Base-by-base conservation (phyloP, 2,888 invertebrate species). In the Ornithoptera alexandrae region DNA sequence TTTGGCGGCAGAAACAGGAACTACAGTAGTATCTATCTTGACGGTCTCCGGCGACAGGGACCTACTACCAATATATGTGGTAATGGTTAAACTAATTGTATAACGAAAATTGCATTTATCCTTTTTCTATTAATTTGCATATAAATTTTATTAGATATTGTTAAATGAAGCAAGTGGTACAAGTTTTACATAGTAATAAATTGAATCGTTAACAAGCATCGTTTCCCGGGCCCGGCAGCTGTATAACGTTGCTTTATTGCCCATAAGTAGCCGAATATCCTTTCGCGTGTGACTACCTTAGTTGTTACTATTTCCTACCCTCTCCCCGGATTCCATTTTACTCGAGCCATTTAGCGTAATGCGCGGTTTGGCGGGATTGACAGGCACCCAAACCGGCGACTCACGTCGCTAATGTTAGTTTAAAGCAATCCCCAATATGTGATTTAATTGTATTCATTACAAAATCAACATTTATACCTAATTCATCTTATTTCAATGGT, bases 301-400 rank as follows among this genome's bases (percentile, higher is more conserved):
- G 79, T 79, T 81, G 80, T 84, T 86, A 90, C 89, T 90, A 89
- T 89, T 87, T 88, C 90, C 90, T 83, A 83, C 82, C 80, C 79
- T 78, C 75, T 74, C 78, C 77, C 77, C 76, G 78, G 77, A 74
- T 76, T 76, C 78, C 78, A 72, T 74, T 87, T 91, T 89, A 87
- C 80, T 80, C 92, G 89, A 87, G 81, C 90, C 92, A 92, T 92
- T 92, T 92, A 87, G 83, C 85, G 81, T 91, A 90, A 92, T 90
- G 87, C 89, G 92, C 84, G 92, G 92, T 91, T 90, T 88, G 82
- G 80, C 74, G 82, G 89, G 90, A 90, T 91, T 90, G 90, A 91
- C 91, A 90, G 85, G 78, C 76, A 39, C 73, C 61, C 70, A 73
- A 77, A 69, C 74, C 76, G 59, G 76, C 78, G 74, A 68, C 78